A percentile compares a stretch with the other conserved stretches of the same genome.
phyloP scores from a whole-genome alignment of 30 jellyfish, hydroid and myxozoan genomes.

The Calvadosia cruxmelitensis region DNA sequence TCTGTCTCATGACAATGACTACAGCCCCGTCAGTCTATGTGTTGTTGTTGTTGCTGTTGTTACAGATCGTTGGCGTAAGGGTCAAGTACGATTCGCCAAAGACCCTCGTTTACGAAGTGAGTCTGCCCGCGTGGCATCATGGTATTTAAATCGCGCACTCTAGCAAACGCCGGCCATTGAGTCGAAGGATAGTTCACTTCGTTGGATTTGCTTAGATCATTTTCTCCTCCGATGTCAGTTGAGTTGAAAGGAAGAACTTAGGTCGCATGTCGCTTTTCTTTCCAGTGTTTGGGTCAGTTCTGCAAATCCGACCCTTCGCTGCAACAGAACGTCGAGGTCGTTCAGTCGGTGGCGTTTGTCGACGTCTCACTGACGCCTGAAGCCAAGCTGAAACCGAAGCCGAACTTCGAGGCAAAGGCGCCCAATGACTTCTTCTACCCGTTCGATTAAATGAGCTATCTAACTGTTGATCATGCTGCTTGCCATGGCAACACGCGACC shows the following conservation, averaged over 20 bases:
- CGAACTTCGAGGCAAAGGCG: slow-evolving; percentile 79
- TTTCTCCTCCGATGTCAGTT: no score
- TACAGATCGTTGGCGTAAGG: slow-evolving; percentile 69
- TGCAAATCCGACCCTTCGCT: slow-evolving; percentile 37
- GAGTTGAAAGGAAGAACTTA: no score
- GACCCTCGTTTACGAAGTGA: slow-evolving; percentile 19
- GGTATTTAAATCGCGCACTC: no score
- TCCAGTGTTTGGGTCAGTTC: slow-evolving; percentile 43
- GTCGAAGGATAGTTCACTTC: no score
- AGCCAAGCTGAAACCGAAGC: slow-evolving; percentile 73
- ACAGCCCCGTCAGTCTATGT: neutral
- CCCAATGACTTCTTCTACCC: slow-evolving; percentile 96
- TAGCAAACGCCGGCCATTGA: no score
- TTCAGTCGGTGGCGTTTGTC: slow-evolving; percentile 68
- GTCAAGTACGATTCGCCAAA: slow-evolving; percentile 60
- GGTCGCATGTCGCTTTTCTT: no score
- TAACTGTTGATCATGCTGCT: no score
- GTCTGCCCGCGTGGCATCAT: no score
- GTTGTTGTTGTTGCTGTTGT: neutral
- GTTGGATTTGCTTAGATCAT: no score
- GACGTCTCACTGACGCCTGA: slow-evolving; percentile 82
- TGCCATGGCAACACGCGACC: no score
- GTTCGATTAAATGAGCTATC: slow-evolving; percentile 36
- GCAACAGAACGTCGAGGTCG: slow-evolving; percentile 24
- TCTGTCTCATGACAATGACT: neutral